Base-by-base conservation (phyloP, 2,888 invertebrate genomes). In the Metalampra italica region DNA sequence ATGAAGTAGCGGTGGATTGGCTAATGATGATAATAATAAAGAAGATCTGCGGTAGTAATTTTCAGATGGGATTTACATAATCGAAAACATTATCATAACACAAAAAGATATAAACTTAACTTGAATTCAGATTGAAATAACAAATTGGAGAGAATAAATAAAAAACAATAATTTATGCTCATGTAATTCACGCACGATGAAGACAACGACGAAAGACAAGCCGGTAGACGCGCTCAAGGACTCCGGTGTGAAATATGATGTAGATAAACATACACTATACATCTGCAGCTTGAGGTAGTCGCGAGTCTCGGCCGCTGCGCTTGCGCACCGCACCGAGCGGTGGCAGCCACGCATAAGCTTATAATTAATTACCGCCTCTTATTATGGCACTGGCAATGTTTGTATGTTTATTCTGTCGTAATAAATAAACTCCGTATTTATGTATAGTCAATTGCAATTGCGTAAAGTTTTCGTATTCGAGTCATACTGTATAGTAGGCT, bases 341-440 rank as follows among this genome's bases (percentile, higher is more conserved):
- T 13, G 7, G 39, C 37, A 12, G 12, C 1, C 39, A 50, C 43
- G 52, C 47, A 51, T 51, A 46, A 50, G 46, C 58, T 55, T 51
- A 45, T 66, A 60, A 66, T 64, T 67, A 66, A 64, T 64, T 63
- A 62, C 57, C 29, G 50, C 7, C n/a, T n/a, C 11, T 42, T 42
- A 39, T 39, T 39, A 39, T 15, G 8, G 9, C 11, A 38, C 13
- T 38, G 22, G 22, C 42, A n/a, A 29, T 42, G 29, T 39, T 42
- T 22, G 40, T 15, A 13, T 38, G 7, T 13, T 14, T 14, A 38
- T 46, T 1, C 9, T 11, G 40, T 22, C 22, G 40, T 22, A 11
- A 22, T n/a, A 22, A 22, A 40, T 11, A 9, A 22, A 15, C 14
- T 40, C 13, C 40, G 5, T 40, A 9, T 39, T 40, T 40, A 32